Evolutionary conservation across 2,797 vertebrate species (phyloP).

Genomic region (Acanthis flammea): DNA sequence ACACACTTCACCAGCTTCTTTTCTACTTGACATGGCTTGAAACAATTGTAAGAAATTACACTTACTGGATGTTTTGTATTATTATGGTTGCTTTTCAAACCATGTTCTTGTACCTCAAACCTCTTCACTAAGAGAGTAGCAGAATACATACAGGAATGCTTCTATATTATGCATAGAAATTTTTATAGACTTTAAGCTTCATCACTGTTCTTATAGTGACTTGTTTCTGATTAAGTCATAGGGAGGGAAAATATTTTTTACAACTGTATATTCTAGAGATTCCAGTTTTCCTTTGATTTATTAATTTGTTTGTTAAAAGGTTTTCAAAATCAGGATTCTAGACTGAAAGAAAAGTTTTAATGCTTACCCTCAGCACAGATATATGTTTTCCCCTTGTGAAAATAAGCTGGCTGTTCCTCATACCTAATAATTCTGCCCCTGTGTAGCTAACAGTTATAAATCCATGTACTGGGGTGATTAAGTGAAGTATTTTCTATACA

Average conservation of each 20-base stretch:
- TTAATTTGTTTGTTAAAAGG: background rate
- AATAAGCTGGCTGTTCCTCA: background rate
- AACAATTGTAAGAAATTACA: background rate
- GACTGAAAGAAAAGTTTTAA: background rate
- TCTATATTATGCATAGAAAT: background rate
- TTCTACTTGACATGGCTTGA: background rate
- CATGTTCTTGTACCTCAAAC: background rate
- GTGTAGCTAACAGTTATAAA: background rate
- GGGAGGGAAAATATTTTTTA: background rate
- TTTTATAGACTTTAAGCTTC: background rate
- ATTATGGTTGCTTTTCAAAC: background rate
- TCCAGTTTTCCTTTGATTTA: background rate
- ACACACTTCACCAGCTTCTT: background rate
- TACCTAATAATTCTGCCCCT: background rate
- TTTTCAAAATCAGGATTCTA: background rate
- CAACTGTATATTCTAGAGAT: background rate
- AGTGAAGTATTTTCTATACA: background rate
- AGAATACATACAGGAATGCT: background rate
- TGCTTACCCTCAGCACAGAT: background rate
- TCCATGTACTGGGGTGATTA: background rate
- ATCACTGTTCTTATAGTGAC: background rate
- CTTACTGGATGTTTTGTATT: background rate
- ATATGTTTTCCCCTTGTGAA: background rate
- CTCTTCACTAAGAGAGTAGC: background rate
- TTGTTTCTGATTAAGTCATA: background rate